Base-by-base conservation (phyloP, 2,888 invertebrate species). In the Anoplius nigerrimus region DNA sequence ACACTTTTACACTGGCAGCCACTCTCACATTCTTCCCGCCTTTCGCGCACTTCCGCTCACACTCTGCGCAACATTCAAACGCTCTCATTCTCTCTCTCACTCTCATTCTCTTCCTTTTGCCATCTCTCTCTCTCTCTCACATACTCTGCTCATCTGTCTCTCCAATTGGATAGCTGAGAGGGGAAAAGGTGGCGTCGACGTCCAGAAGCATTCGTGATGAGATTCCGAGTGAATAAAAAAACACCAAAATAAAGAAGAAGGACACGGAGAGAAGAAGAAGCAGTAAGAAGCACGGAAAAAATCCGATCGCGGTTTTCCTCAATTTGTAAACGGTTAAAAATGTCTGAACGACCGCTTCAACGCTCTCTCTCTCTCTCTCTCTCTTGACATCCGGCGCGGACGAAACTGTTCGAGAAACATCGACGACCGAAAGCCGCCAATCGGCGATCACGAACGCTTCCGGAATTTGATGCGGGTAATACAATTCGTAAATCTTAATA, bases 401-500 rank as follows among this genome's bases (percentile, higher is more conserved):
- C n/a, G n/a, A n/a, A n/a, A n/a, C n/a, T n/a, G n/a, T n/a, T n/a
- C n/a, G n/a, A n/a, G n/a, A n/a, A n/a, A n/a, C n/a, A n/a, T n/a
- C n/a, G n/a, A n/a, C n/a, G n/a, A n/a, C n/a, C n/a, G n/a, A n/a
- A n/a, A n/a, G n/a, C n/a, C n/a, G n/a, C n/a, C n/a, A n/a, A n/a
- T 24, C 24, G 24, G 27, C 11, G 6, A 65, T 51, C 51, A 74
- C 75, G 75, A 74, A 74, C 72, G 73, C 79, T 74, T 76, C 77
- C 72, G 72, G 75, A 62, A n/a, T n/a, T 67, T 57, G 62, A 62
- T 72, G 75, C 74, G n/a, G n/a, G 66, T 70, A 76, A 80, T 82
- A 82, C 77, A 76, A 34, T 34, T n/a, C 34, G 34, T 82, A 79
- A 79, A 62, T 75, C 76, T 84, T 83, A 84, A 77, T 82, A 82